A percentile compares a stretch with the other conserved stretches of the same genome.
Evolutionary conservation across 2,888 invertebrate species (phyloP).

Genomic region (Drosophila meridionalis): DNA sequence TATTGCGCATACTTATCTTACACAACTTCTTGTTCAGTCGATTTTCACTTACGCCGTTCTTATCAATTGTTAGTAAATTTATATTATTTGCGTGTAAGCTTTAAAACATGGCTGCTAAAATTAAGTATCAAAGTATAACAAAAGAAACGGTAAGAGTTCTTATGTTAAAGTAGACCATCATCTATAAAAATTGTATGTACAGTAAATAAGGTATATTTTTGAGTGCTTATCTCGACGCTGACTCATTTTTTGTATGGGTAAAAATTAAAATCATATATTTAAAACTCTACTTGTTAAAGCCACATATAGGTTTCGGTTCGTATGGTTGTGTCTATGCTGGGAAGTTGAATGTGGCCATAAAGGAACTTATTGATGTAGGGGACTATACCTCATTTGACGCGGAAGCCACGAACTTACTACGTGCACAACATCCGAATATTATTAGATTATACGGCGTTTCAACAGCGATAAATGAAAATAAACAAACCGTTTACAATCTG

Average conservation of each 20-base stretch:
- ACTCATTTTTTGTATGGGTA: not conserved
- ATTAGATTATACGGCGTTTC: not conserved
- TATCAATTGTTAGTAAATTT: not conserved
- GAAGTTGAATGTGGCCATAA: not conserved
- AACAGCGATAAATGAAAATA: not conserved
- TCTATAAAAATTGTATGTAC: too few relatives aligned
- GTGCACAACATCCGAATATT: slow-evolving; percentile 1
- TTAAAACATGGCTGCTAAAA: not conserved
- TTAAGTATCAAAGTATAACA: not conserved
- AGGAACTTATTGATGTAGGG: fast-evolving
- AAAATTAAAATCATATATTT: too few relatives aligned
- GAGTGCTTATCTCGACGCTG: not conserved
- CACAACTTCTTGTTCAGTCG: not conserved
- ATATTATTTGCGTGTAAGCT: not conserved
- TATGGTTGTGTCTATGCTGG: not conserved
- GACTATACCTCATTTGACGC: not conserved
- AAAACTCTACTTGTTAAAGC: too few relatives aligned
- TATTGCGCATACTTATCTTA: not conserved
- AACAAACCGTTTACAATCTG: fast-evolving
- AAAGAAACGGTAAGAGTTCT: not conserved
- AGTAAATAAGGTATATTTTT: too few relatives aligned
- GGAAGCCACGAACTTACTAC: not conserved
- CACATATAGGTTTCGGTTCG: not conserved
- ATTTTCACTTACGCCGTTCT: not conserved
- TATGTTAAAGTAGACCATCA: too few relatives aligned